Conservation (phyloP, 2,888 invertebrate genomes). For the Podotricha telesiphe region DNA sequence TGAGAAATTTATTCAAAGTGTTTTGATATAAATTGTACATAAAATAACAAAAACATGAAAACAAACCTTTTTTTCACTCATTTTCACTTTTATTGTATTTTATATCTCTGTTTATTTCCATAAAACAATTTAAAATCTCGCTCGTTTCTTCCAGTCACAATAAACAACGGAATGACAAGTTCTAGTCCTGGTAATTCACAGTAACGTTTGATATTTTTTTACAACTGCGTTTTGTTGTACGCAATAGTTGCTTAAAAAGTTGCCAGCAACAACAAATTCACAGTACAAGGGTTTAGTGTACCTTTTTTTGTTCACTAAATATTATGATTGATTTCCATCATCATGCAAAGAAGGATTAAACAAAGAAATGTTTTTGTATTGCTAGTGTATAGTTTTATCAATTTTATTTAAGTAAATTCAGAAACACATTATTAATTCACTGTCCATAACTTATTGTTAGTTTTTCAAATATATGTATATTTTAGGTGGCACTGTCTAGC, state of each 20-base stretch:
- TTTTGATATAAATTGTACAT: constrained; percentile 54
- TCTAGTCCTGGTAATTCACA: no score
- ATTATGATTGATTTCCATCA: constrained; percentile 51
- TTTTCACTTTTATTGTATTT: constrained; percentile 44
- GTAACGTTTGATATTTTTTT: no score
- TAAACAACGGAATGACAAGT: constrained; percentile 5
- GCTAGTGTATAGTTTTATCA: not conserved
- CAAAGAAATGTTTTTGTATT: constrained; percentile 3
- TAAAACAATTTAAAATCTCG: constrained; percentile 41
- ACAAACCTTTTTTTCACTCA: constrained; percentile 48
- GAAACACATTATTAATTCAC: not conserved
- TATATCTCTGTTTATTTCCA: constrained; percentile 38
- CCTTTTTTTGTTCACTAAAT: constrained; percentile 52
- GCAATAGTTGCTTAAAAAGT: constrained; percentile 49
- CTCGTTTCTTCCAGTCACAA: constrained; percentile 41
- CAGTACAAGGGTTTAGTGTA: constrained; percentile 52
- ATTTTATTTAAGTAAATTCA: not conserved
- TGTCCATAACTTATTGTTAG: not conserved
- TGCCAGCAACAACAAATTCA: constrained; percentile 54
- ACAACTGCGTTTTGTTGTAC: constrained; percentile 52
- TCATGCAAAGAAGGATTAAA: constrained; percentile 45
- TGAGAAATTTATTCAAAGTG: constrained; percentile 48
- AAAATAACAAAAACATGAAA: constrained; percentile 39
- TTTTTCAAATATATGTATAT: constrained; percentile 40
- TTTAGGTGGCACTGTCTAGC: constrained; percentile 90